phyloP scores from a whole-genome alignment of 1,140 invertebrate genomes.

The Capitella teleta region DNA sequence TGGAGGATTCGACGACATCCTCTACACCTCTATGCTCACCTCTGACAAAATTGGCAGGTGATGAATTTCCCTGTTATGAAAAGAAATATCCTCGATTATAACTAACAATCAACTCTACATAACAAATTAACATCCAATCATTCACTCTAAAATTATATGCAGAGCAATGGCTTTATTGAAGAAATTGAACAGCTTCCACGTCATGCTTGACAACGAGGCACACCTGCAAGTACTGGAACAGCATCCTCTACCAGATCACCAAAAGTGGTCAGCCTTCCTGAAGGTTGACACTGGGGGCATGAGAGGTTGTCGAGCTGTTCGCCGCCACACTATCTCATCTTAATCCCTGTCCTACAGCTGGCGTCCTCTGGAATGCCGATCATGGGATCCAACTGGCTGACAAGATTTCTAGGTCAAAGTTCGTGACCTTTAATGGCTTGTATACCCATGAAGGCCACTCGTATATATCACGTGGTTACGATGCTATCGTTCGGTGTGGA shows the following conservation, averaged over 20 bases:
- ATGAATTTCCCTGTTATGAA: not conserved
- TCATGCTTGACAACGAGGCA: conserved; percentile 29
- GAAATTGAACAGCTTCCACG: conserved; percentile 28
- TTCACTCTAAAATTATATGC: not conserved
- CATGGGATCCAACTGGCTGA: not conserved
- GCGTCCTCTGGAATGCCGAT: not conserved
- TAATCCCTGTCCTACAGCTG: too few species aligned
- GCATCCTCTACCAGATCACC: conserved; percentile 13
- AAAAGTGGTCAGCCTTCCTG: conserved; percentile 31
- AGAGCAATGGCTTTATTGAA: conserved; percentile 1
- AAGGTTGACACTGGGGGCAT: conserved; percentile 32
- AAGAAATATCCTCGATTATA: not conserved
- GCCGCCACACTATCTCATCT: too few species aligned
- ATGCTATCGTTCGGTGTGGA: too few species aligned
- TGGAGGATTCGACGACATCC: conserved; percentile 39
- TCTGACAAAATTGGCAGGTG: conserved; percentile 25
- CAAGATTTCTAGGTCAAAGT: not conserved
- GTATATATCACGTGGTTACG: not conserved
- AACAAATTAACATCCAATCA: not conserved
- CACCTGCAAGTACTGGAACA: conserved; percentile 17
- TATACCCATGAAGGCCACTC: not conserved
- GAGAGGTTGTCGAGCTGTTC: too few species aligned
- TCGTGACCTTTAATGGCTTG: not conserved
- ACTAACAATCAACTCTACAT: not conserved
- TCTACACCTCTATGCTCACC: conserved; percentile 28